Percentiles rank a stretch among this genome's conserved stretches.
These are phyloP conservation scores for Thunnus maccoyii DNA, from an alignment of 2,113 vertebrate species.

Conservation along the genomic window DNA sequence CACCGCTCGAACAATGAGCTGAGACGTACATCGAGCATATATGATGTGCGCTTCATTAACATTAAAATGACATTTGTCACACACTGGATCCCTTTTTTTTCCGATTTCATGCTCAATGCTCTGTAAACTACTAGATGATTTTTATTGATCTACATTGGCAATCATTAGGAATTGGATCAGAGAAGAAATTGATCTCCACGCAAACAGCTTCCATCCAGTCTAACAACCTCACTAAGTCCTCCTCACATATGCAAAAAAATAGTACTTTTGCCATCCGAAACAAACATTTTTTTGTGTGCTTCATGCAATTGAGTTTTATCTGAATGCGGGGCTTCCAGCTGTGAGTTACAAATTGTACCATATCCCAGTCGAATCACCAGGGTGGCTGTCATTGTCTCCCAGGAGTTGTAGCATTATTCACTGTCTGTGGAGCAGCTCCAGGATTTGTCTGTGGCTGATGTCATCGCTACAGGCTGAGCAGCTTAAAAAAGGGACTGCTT, in stretches of 20 bases:
- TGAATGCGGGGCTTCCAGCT: slow-evolving; percentile 19
- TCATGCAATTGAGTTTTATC: neutral
- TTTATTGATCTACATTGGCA: neutral
- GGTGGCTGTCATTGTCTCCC: slow-evolving; percentile 13
- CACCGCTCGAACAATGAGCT: slow-evolving; percentile 3
- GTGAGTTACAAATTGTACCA: slow-evolving; percentile 28
- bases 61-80: neutral
- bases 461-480: slow-evolving; percentile 15
- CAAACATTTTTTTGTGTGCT: neutral
- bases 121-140: neutral
- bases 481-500: neutral
- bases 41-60: neutral
- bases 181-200: neutral
- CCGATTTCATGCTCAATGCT: neutral
- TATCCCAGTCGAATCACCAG: slow-evolving; percentile 23
- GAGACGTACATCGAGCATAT: neutral
- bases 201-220: neutral
- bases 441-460: slow-evolving; percentile 4
- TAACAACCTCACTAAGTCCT: too few species aligned
- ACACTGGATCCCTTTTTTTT: neutral
- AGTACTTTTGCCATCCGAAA: neutral
- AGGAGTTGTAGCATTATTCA: slow-evolving; percentile 34
- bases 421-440: slow-evolving; percentile 5
- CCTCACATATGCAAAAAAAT: neutral
- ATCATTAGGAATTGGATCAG: neutral